These are phyloP conservation scores for Myiotriccus ornatus DNA, from an alignment of 2,797 vertebrate species.

Conservation along the genomic window DNA sequence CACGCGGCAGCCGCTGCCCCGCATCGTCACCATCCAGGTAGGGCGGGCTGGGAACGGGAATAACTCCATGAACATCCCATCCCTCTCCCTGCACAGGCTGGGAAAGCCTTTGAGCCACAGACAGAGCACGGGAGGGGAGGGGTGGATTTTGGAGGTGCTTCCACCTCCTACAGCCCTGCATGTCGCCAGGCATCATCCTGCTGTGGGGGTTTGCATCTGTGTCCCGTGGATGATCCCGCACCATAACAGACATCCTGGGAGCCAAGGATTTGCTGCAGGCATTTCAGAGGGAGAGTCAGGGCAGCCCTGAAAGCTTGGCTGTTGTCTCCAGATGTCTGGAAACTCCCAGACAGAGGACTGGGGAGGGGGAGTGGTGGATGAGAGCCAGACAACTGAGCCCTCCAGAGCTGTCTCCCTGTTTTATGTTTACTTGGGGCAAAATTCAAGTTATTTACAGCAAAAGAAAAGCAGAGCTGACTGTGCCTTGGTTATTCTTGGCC, in stretches of 20 bases:
- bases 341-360: neutral
- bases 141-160: neutral
- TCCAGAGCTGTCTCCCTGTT: neutral
- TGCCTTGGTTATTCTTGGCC: neutral
- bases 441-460: neutral
- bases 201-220: rapidly evolving
- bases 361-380: neutral
- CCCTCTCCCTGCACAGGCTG: neutral
- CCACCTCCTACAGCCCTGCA: rapidly evolving
- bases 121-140: rapidly evolving
- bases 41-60: neutral
- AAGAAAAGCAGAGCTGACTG: neutral
- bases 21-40: conserved; percentile 98
- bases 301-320: neutral
- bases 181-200: rapidly evolving
- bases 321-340: neutral
- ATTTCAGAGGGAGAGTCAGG: neutral
- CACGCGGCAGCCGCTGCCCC: conserved; percentile 93
- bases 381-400: neutral
- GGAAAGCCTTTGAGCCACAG: neutral
- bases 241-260: neutral
- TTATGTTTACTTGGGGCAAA: conserved; percentile 1
- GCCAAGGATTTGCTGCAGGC: neutral
- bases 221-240: neutral
- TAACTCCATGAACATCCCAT: rapidly evolving